Base-by-base conservation (phyloP, 2,113 vertebrate genomes). In the Triplophysa dalaica region DNA sequence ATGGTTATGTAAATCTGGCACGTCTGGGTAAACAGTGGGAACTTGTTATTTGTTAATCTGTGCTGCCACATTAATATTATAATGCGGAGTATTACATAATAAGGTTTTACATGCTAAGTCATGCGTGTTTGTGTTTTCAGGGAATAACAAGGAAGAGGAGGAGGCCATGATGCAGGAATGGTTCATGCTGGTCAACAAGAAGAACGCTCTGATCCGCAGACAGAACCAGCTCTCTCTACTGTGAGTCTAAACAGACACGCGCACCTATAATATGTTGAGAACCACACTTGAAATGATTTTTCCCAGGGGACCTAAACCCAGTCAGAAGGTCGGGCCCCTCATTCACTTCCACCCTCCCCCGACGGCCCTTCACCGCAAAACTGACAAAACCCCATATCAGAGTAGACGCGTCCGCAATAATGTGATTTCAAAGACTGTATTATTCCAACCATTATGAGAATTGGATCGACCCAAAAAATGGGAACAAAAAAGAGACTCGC, bases 101-200 rank as follows among this genome's bases (percentile, higher is more conserved):
- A 58, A 58, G 8, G 17, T 72, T 38, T 33, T 38, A 38, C 26
- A 14, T 33, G 0, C 26, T 41, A 29, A 9, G 14, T 58, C 78
- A 38, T 56, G 52, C 70, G 21, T 75, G 22, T 48, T 26, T 61
- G 65, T 41, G 26, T 52, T 22, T 21, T 8, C 22, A 99, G 98
- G 97, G 77, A 95, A 95, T 87, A 98, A 98, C 87, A 97, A 96
- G 17, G 98, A 99, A 88, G 97, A 99, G 88, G 98, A 99, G 88
- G 98, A 99, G 90, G 90, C 95, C 79, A 95, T 99, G 97, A 99
- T 99, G 98, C 98, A 99, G 90, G 98, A 99, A 86, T 99, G 98
- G 98, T 99, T 99, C 93, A 98, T 95, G 93, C 87, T 99, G 91
- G 98, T 99, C 85, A 99, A 99, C 88, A 99, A 99, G 94, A 99